Conservation (phyloP, 2,797 vertebrate genomes). For the Myotis myotis region DNA sequence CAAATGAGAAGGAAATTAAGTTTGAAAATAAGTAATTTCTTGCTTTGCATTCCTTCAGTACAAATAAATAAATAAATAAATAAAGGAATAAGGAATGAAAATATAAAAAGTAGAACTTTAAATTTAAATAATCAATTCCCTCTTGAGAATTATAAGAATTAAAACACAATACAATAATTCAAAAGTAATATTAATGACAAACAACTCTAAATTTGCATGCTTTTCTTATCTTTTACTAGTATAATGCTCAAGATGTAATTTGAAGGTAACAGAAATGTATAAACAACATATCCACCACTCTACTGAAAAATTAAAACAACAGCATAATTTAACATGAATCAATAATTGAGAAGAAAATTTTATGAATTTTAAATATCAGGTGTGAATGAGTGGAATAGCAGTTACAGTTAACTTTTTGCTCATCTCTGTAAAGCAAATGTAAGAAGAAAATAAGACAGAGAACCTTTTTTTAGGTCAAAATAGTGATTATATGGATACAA, state of each 20-base stretch:
- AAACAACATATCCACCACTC: background rate
- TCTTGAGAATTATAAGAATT: background rate
- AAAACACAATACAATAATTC: background rate
- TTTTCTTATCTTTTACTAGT: background rate
- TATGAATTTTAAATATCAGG: background rate
- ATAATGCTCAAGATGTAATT: background rate
- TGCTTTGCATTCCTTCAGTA: background rate
- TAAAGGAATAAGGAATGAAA: background rate
- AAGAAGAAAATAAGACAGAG: background rate
- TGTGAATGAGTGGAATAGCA: background rate
- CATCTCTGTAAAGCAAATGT: background rate
- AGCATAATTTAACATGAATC: background rate
- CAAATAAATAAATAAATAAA: background rate
- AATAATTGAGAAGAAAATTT: background rate
- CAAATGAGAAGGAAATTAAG: conserved; percentile 32
- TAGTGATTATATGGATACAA: background rate
- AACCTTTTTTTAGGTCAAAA: background rate
- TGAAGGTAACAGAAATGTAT: background rate
- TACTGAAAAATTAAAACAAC: background rate
- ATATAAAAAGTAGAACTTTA: background rate
- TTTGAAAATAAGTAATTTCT: conserved; percentile 24
- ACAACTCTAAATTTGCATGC: background rate
- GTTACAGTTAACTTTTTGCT: background rate
- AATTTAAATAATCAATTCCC: background rate
- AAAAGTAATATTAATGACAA: background rate